Evolutionary conservation across 2,888 invertebrate genomes (phyloP), one percentile per base, ranked within the genome.

Genomic region (Adineta ricciae): DNA sequence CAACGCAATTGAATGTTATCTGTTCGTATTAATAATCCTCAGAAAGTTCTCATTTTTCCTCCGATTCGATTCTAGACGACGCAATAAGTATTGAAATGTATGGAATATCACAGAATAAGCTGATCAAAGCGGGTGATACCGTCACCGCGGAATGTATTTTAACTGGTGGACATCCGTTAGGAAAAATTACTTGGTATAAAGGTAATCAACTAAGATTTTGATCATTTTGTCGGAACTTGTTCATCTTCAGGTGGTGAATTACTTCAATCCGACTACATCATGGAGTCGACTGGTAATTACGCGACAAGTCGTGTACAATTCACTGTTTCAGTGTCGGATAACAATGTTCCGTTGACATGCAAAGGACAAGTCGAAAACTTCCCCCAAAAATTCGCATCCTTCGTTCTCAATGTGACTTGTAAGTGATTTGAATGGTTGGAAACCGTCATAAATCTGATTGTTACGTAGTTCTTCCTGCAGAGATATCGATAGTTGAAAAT

Each of bases 111-210:
- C 94, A 94, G 88, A 95, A 95, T 0, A 95, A 96, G 89, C 94
- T 94, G 0, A 93, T 97, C 49, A 93, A 94, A 19, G 93, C 95
- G 32, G 96, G 96, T 0, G 95, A 96, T 91, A 94, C 93, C 85
- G 93, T 97, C 24, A 95, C 95, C 88, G 92, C 97, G 88, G 93
- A 94, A 87, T 99, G 99, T 92, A 92, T 94, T 86, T 96, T 97
- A 86, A 92, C 95, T 38, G 97, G 97, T 8, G 99, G 99, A 0
- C 99, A 99, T 92, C 99, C 99, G 5, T 94, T 96, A 19, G 96
- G 97, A 0, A 95, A 96, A 90, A 93, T 97, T 83, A 94, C 95
- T 88, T 97, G 97, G 97, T 94, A 94, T 0, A 92, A 94, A 14
- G 93, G 95, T 89, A n/a, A n/a, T n/a, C n/a, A n/a, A n/a, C 95